Percentiles rank a stretch among this genome's conserved stretches.
Conservation (phyloP, 2,113 vertebrate genomes). For the Albula glossodonta region DNA sequence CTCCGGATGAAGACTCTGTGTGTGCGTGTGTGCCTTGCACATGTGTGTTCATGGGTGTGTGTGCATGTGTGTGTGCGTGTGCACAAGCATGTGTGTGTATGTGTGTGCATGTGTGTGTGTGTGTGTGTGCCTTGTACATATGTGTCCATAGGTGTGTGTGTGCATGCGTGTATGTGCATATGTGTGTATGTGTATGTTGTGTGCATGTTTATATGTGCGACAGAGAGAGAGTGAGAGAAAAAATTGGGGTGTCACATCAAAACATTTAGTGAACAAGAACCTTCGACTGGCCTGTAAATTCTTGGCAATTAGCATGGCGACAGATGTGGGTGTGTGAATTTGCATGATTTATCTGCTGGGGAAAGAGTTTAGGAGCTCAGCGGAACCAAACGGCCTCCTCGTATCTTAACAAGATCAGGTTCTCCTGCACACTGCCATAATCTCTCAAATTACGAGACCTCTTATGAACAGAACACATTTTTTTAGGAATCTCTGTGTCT, state of each 20-base stretch:
- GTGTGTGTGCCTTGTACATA: not conserved
- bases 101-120: not conserved
- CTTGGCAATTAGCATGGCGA: not conserved
- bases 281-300: not conserved
- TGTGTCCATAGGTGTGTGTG: not conserved
- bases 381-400: not conserved
- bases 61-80: not conserved
- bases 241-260: not conserved
- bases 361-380: not conserved
- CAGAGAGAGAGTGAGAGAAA: not conserved
- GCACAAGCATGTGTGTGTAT: not conserved
- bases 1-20: not conserved
- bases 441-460: not conserved
- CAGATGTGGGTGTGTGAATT: not conserved
- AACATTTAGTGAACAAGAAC: not conserved
- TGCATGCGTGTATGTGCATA: too few species aligned
- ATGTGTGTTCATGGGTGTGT: not conserved
- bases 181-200: not conserved
- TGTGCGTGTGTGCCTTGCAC: not conserved
- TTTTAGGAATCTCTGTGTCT: not conserved
- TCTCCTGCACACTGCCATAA: not conserved
- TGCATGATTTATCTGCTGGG: slow-evolving; percentile 5
- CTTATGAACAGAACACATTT: not conserved
- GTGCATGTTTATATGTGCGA: not conserved
- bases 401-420: not conserved